These are phyloP conservation scores for Drosophila sp. DNA, from an alignment of 1,140 invertebrate species.

Conservation along the genomic window DNA sequence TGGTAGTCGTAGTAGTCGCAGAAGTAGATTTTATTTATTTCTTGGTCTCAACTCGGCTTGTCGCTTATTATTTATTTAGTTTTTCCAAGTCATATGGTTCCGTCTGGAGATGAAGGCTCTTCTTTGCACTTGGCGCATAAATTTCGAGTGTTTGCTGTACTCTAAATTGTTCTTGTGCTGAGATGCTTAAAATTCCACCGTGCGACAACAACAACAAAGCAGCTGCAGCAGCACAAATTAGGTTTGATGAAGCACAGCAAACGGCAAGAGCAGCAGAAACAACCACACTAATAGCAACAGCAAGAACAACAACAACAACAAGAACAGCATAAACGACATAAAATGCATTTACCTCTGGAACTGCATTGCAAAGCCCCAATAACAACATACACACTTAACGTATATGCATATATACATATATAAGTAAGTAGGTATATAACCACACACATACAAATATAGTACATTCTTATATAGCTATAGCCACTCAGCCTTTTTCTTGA, in stretches of 20 bases:
- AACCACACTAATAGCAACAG: conserved; percentile 37
- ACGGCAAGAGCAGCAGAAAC: conserved; percentile 44
- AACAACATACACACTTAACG: conserved; percentile 42
- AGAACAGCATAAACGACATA: conserved; percentile 54
- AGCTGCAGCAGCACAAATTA: conserved; percentile 29
- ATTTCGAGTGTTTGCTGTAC: conserved; percentile 68
- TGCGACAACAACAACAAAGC: background rate
- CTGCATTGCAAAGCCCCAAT: conserved; percentile 76
- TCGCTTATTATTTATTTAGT: conserved; percentile 54
- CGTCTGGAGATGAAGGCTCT: conserved; percentile 27
- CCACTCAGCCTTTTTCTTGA: conserved; percentile 67
- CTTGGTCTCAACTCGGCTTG: conserved; percentile 17
- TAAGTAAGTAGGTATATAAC: conserved; percentile 28
- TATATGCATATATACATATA: background rate
- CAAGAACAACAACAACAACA: conserved; percentile 12
- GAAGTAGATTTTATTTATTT: conserved; percentile 22
- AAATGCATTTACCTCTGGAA: conserved; percentile 77
- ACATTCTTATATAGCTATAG: conserved; percentile 52
- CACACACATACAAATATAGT: conserved; percentile 8
- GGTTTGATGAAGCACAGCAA: conserved; percentile 7
- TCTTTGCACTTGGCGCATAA: conserved; percentile 26
- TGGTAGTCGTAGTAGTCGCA: conserved; percentile 2
- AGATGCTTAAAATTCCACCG: conserved; percentile 64
- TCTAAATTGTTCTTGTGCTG: conserved; percentile 35
- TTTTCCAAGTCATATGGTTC: conserved; percentile 36